Conservation (phyloP, 2,797 vertebrate species). For the Gymnodraco acuticeps region DNA sequence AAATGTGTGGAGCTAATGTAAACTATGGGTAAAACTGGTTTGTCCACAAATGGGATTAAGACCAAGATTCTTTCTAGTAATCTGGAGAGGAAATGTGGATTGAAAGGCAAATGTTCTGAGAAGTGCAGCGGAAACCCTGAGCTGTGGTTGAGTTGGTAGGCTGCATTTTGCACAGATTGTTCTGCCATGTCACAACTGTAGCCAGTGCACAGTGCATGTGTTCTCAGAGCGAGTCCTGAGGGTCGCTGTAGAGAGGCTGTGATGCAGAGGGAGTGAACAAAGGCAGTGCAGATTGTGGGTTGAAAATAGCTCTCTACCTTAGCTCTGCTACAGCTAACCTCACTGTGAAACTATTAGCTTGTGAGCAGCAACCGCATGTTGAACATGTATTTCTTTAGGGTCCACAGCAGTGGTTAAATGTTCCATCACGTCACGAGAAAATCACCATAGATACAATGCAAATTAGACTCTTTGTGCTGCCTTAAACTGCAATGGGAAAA, state of each 20-base stretch:
- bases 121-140: conserved; percentile 5
- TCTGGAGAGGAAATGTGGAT: conserved; percentile 5
- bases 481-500: background rate
- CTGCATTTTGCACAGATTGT: conserved; percentile 37
- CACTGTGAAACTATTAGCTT: conserved; percentile 47
- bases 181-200: conserved; percentile 32
- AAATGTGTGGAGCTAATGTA: conserved; percentile 80
- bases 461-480: background rate
- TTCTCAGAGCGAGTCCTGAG: conserved; percentile 23
- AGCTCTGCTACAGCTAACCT: conserved; percentile 76
- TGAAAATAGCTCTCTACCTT: conserved; percentile 84
- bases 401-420: background rate
- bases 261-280: conserved; percentile 76
- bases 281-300: conserved; percentile 75
- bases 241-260: conserved; percentile 56
- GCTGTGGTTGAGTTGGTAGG: background rate
- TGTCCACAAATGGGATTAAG: conserved; percentile 72
- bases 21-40: conserved; percentile 89
- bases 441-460: background rate
- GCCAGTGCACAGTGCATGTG: background rate
- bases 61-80: conserved; percentile 19
- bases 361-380: conserved; percentile 51
- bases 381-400: conserved; percentile 27
- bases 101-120: background rate
- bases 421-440: background rate